Evolutionary conservation across 2,113 vertebrate genomes (phyloP), one percentile per base, ranked within the genome.

Genomic region (Neotragus pygmaeus): DNA sequence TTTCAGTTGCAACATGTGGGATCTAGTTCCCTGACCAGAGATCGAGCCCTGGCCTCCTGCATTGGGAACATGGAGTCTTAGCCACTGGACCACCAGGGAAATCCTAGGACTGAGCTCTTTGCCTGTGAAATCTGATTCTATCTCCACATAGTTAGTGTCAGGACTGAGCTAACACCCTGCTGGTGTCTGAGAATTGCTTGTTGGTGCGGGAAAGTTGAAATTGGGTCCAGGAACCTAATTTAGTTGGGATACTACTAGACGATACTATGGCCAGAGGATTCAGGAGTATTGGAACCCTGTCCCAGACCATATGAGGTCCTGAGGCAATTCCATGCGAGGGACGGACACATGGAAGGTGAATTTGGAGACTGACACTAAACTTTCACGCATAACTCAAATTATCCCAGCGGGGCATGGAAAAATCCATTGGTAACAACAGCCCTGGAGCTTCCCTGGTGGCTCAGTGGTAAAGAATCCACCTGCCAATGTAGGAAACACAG

Each of bases 321-420:
- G 80, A 36, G 36, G 57, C 23, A 36, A 47, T 45, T 27, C 1
- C 8, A 27, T 2, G 28, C 0, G 0, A 3, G 23, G 9, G 13
- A 23, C 6, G 30, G n/a, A 77, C 14, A n/a, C 27, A 6, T 2
- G n/a, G 53, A n/a, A 84, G 85, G 19, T 43, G 80, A 33, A 27
- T 27, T n/a, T 73, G 49, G 25, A 12, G 15, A 21, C 25, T 21
- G 27, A n/a, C 47, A 30, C 4, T 3, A 25, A 78, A 43, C 7
- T 16, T 36, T 14, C 3, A 7, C 0, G 3, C 36, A 11, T 25
- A 39, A 25, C 2, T 82, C 39, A 51, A 64, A 36, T 21, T 1
- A 28, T 2, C n/a, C 12, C 11, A 16, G 9, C 9, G 6, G 10
- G 12, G 3, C 75, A 28, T 6, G 2, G 75, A 62, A 75, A 75